These are phyloP conservation scores for Enteromius radiatus DNA, from an alignment of 2,797 vertebrate genomes.

Conservation along the genomic window DNA sequence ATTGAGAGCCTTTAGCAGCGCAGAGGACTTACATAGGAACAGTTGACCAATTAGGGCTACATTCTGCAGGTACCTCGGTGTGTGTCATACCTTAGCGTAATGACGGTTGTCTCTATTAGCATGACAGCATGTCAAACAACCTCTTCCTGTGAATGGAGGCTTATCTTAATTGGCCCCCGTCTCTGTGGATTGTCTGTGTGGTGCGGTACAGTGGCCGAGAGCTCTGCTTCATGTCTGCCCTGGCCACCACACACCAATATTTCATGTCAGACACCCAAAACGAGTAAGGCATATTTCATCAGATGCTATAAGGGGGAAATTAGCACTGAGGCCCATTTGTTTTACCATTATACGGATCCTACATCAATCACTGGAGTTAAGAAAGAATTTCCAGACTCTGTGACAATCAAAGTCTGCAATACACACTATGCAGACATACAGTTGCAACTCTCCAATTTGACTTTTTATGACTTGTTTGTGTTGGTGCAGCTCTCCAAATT, in stretches of 20 bases:
- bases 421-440: conserved; percentile 35
- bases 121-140: conserved; percentile 83
- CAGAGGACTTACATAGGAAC: conserved; percentile 47
- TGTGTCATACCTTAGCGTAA: conserved; percentile 70
- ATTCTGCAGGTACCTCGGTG: conserved; percentile 66
- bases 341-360: conserved; percentile 60
- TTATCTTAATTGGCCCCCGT: conserved; percentile 81
- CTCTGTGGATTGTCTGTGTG: conserved; percentile 73
- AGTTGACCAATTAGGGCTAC: conserved; percentile 64
- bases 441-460: neutral
- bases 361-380: conserved; percentile 61
- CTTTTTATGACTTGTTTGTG: neutral
- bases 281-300: conserved; percentile 61
- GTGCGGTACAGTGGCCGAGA: conserved; percentile 60
- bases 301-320: conserved; percentile 65
- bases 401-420: conserved; percentile 7
- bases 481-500: neutral
- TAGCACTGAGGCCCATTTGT: conserved; percentile 64
- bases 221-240: conserved; percentile 73
- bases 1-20: conserved; percentile 52
- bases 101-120: conserved; percentile 76
- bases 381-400: conserved; percentile 33
- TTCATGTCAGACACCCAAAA: conserved; percentile 66
- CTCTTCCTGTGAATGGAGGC: conserved; percentile 82
- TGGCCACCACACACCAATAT: conserved; percentile 60